Conservation (phyloP, 2,113 vertebrate species). For the Bucco capensis region DNA sequence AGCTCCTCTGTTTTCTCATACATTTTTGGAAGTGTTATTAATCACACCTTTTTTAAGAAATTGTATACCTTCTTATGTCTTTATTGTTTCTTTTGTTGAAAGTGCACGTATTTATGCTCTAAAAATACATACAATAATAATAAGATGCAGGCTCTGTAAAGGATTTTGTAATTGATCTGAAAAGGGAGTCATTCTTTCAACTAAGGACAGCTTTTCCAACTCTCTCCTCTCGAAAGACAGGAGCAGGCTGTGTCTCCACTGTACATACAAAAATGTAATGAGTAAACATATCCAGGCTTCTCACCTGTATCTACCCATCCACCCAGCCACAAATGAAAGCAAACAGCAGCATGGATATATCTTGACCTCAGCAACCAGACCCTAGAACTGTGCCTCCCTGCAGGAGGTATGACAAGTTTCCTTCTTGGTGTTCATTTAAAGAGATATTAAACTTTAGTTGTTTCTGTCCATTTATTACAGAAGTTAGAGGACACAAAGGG, state of each 20-base stretch:
- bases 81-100: background rate
- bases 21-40: background rate
- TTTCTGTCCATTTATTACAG: background rate
- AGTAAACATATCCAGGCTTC: background rate
- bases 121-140: background rate
- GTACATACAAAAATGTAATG: background rate
- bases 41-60: background rate
- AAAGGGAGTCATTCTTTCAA: background rate
- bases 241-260: background rate
- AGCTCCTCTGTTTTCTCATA: rapidly evolving
- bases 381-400: rapidly evolving
- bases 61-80: background rate
- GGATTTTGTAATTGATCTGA: background rate
- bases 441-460: background rate
- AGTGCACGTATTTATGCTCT: rapidly evolving
- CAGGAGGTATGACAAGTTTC: rapidly evolving
- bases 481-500: background rate
- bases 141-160: background rate
- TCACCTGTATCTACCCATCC: rapidly evolving
- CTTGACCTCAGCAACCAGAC: background rate
- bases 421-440: background rate
- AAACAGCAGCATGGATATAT: background rate
- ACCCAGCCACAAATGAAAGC: background rate
- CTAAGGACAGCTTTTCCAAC: rapidly evolving
- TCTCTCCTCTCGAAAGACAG: background rate